Evolutionary conservation across 2,113 vertebrate species (phyloP).

Genomic region (Callorhinus ursinus): DNA sequence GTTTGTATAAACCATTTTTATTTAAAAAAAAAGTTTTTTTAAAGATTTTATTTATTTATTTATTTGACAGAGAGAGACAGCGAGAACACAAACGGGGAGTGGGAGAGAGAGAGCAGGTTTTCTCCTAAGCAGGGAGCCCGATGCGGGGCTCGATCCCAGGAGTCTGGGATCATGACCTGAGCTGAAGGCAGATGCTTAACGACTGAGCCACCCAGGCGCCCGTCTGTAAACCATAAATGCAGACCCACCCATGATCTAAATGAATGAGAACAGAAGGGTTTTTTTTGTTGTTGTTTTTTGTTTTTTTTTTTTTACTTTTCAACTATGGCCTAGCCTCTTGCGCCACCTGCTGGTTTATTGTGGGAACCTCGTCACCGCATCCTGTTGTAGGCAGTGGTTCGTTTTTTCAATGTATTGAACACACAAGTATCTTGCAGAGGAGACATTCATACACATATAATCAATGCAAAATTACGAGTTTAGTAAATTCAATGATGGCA

Average conservation of each 20-base stretch:
- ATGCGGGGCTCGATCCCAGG: no score
- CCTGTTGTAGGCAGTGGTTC: neutral
- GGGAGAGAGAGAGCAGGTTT: no score
- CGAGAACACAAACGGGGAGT: no score
- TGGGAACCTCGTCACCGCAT: neutral
- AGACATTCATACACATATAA: neutral
- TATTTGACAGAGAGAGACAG: no score
- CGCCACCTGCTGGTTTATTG: constrained; percentile 42
- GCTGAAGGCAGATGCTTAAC: no score
- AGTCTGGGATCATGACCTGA: no score
- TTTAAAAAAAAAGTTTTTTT: no score
- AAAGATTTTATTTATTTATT: no score
- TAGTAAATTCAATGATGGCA: neutral
- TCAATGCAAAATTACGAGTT: neutral
- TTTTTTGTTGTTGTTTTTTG: neutral
- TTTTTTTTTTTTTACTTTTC: neutral
- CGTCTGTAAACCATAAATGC: neutral
- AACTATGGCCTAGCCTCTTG: constrained; percentile 3
- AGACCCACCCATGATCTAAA: neutral
- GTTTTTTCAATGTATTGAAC: neutral
- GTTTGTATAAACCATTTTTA: neutral
- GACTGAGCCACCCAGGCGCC: no score
- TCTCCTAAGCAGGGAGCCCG: no score
- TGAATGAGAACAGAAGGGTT: rapidly evolving
- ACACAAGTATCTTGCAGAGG: neutral